A percentile compares a stretch with the other conserved stretches of the same genome.
phyloP scores from a whole-genome alignment of 2,888 invertebrate genomes.

The Chloroclystis v-ata region DNA sequence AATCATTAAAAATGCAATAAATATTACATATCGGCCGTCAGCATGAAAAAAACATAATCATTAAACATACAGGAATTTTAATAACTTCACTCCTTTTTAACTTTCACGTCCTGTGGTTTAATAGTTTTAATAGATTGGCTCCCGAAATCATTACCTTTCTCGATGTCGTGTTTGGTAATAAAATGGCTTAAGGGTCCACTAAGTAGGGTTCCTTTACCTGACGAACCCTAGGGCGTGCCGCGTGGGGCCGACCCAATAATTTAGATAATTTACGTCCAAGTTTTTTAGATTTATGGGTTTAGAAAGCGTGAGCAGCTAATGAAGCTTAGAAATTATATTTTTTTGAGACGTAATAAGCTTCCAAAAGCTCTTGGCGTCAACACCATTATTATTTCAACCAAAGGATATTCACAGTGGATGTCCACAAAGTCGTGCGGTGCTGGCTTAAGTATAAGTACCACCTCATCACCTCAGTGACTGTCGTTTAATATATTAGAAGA shows the following conservation, averaged over 20 bases:
- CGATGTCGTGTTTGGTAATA: conserved; percentile 9
- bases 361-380: too few relatives aligned
- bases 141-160: conserved; percentile 6
- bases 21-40: conserved; percentile 4
- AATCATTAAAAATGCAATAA: conserved; percentile 15
- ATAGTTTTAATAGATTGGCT: conserved; percentile 11
- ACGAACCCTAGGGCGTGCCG: conserved; percentile 28
- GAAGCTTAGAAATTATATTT: conserved; percentile 27
- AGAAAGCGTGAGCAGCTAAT: conserved; percentile 30
- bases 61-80: conserved; percentile 12
- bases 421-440: too few relatives aligned
- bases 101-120: conserved; percentile 9
- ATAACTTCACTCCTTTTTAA: conserved; percentile 4
- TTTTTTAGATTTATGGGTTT: conserved; percentile 35
- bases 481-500: too few relatives aligned
- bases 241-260: conserved; percentile 37
- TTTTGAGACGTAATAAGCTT: too few relatives aligned
- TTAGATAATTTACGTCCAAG: conserved; percentile 40
- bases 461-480: too few relatives aligned
- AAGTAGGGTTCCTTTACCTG: too few relatives aligned
- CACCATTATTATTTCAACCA: too few relatives aligned
- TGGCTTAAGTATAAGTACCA: too few relatives aligned
- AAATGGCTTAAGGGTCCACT: too few relatives aligned
- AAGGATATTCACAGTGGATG: too few relatives aligned
- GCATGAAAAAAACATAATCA: not conserved